Percentiles rank a stretch among this genome's conserved stretches.
Conservation (phyloP, 2,113 vertebrate species). For the Eublepharis macularius region DNA sequence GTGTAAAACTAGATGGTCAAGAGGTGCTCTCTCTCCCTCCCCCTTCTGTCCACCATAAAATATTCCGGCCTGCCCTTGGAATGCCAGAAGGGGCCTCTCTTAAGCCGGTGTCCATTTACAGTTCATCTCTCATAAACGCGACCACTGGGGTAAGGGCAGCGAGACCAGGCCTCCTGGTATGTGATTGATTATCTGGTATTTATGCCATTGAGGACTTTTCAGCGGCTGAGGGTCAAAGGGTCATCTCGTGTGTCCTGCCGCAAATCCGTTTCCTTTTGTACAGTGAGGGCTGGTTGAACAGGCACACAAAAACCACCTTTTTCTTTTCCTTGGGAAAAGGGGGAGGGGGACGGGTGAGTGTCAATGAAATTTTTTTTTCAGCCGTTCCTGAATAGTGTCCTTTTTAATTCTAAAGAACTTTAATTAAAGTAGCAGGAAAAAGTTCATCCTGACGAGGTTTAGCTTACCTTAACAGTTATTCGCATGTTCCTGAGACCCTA, state of each 20-base stretch:
- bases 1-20: constrained; percentile 56
- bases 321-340: constrained; percentile 92
- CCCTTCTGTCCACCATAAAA: constrained; percentile 41
- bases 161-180: constrained; percentile 85
- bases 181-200: constrained; percentile 98
- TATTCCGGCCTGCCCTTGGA: constrained; percentile 72
- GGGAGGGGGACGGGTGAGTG: constrained; percentile 75
- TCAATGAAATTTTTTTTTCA: constrained; percentile 85
- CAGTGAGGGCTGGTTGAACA: constrained; percentile 85
- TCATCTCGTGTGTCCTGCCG: constrained; percentile 91
- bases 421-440: constrained; percentile 83
- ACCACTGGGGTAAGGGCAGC: constrained; percentile 77
- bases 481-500: constrained; percentile 67
- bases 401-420: constrained; percentile 84
- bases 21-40: constrained; percentile 36
- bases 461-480: constrained; percentile 83
- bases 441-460: constrained; percentile 81
- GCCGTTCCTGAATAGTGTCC: constrained; percentile 82
- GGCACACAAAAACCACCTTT: constrained; percentile 85
- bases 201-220: constrained; percentile 93
- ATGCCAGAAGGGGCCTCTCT: constrained; percentile 80
- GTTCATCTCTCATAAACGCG: constrained; percentile 84
- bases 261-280: constrained; percentile 98
- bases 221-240: constrained; percentile 88
- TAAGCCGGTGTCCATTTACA: constrained; percentile 90